Base-by-base conservation (phyloP, 2,797 vertebrate genomes). In the Valencia hispanica region DNA sequence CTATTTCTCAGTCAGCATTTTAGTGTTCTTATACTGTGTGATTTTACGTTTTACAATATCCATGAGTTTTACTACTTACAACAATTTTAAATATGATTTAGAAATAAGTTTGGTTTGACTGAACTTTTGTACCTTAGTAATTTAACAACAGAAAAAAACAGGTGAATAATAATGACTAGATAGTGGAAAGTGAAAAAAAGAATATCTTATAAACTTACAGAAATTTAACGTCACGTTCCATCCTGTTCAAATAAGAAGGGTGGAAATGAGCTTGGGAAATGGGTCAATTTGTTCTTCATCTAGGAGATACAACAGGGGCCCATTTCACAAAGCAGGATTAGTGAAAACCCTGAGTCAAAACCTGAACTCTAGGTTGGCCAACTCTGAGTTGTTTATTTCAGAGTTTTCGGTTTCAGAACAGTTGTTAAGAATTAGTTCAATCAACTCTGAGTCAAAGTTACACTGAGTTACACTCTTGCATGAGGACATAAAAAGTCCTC, bases 201-300 rank as follows among this genome's bases (percentile, higher is more conserved):
- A 1, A 17, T 30, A 30, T 57, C 57, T 32, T 18, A 6, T 34
- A 20, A 6, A 15, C 30, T 32, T 59, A 10, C 17, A 34, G 5
- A 61, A 7, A 61, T 34, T 14, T 70, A 50, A 70, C 15, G 45
- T 22, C 17, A 48, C 3, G 39, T 1, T 0, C 25, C 43, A 43
- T 27, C 3, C 20, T 39, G n/a, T 50, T 34, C 17, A 36, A 34
- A 36, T 71, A 4, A 51, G 15, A 12, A 61, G 10, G 17, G 36
- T 15, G 63, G 22, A 48, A 78, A 5, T 36, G 2, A 36, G 61
- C 50, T 8, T 66, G 47, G 11, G 71, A 20, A 5, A 32, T 20
- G 47, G 4, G 74, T 73, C 22, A 51, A 8, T 34, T 51, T 30
- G 50, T 61, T 53, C 45, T 43, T 82, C n/a, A 47, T 55, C 14